Evolutionary conservation across 2,888 invertebrate genomes (phyloP).

Genomic region (Bellardia bayeri): DNA sequence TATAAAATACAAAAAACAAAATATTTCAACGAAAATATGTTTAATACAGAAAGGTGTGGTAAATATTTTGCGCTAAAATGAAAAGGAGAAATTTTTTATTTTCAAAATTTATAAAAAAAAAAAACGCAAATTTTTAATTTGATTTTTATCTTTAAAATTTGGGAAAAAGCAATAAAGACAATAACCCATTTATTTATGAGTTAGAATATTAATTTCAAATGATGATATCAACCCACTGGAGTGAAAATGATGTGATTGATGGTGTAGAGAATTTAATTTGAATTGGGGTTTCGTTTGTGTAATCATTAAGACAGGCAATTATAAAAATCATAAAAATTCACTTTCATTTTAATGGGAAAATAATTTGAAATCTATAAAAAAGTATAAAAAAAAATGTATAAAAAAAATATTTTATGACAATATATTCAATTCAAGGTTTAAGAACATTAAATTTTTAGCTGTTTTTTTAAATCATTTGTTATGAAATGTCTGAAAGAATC

Average conservation of each 20-base stretch:
- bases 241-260: constrained; percentile 59
- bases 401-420: not conserved
- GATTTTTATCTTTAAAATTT: not conserved
- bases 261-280: constrained; percentile 35
- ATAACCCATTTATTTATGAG: not conserved
- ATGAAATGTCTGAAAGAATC: not conserved
- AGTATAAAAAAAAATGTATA: not conserved
- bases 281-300: constrained; percentile 14
- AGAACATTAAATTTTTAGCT: not conserved
- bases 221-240: constrained; percentile 31
- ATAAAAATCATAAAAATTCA: constrained; percentile 30
- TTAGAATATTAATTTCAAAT: constrained; percentile 30
- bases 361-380: constrained; percentile 35
- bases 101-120: not conserved
- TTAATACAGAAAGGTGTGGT: constrained; percentile 38
- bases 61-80: constrained; percentile 1
- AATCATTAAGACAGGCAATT: not conserved
- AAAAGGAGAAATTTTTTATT: constrained; percentile 15
- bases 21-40: not conserved
- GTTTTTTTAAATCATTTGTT: not conserved
- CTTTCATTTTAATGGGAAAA: constrained; percentile 45
- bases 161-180: not conserved
- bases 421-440: not conserved
- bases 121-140: constrained; percentile 11
- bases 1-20: not conserved